Evolutionary conservation across 2,888 invertebrate genomes (phyloP).

Genomic region (Zeuzera pyrina): DNA sequence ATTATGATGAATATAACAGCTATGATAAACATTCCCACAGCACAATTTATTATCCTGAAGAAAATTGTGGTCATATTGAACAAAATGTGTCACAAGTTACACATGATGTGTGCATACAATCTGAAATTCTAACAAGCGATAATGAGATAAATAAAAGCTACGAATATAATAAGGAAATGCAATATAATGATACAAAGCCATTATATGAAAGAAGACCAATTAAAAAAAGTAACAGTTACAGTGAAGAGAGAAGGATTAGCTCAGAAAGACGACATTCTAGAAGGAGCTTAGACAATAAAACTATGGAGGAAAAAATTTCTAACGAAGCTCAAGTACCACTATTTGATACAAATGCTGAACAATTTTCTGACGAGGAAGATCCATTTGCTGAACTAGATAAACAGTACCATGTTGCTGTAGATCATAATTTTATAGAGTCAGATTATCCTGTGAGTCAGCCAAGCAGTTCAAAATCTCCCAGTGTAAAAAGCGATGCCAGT

Average conservation of each 20-base stretch:
- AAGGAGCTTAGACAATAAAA: constrained; percentile 23
- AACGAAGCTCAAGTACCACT: constrained; percentile 27
- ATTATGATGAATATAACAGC: constrained; percentile 16
- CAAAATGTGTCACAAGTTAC: too few relatives aligned
- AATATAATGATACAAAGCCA: constrained; percentile 18
- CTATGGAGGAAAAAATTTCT: constrained; percentile 11
- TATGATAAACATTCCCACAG: constrained; percentile 12
- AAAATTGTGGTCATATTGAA: constrained; percentile 16
- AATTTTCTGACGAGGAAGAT: constrained; percentile 44
- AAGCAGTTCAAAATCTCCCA: constrained; percentile 15
- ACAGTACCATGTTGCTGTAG: constrained; percentile 65
- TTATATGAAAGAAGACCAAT: constrained; percentile 35
- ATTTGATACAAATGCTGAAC: constrained; percentile 39
- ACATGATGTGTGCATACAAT: too few relatives aligned
- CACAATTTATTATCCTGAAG: constrained; percentile 19
- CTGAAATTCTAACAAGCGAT: too few relatives aligned
- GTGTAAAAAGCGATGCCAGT: constrained; percentile 10
- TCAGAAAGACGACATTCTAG: constrained; percentile 14
- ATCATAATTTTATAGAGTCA: constrained; percentile 48
- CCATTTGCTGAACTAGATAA: constrained; percentile 61
- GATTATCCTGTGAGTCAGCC: constrained; percentile 23
- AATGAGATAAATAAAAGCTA: too few relatives aligned
- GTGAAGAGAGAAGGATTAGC: constrained; percentile 13
- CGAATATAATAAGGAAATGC: too few relatives aligned
- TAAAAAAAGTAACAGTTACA: constrained; percentile 22